Evolutionary conservation across 2,888 invertebrate genomes (phyloP).

Genomic region (Choristoneura rosaceana): DNA sequence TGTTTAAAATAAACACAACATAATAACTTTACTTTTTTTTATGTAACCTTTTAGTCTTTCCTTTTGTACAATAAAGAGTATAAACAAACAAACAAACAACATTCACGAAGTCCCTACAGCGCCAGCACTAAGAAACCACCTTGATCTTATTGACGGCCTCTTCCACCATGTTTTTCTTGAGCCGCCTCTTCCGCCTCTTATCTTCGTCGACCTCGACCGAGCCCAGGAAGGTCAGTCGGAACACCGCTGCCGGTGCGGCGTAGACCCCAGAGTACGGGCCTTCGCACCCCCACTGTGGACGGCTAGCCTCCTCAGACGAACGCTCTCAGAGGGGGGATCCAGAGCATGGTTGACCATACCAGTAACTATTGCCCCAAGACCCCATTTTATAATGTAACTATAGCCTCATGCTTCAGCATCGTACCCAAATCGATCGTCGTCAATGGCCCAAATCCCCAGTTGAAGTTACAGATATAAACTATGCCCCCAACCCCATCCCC

Average conservation of each 20-base stretch:
- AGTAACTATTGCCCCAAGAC: neutral
- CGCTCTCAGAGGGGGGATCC: constrained; percentile 51
- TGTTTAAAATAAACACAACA: no score
- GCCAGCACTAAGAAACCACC: constrained; percentile 82
- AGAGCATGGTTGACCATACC: neutral
- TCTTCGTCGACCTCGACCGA: constrained; percentile 94
- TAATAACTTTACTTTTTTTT: no score
- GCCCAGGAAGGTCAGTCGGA: constrained; percentile 93
- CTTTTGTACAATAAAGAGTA: no score
- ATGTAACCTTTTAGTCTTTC: no score
- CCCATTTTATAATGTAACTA: neutral
- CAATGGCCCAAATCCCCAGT: no score
- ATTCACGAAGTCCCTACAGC: constrained; percentile 7
- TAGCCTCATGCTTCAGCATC: no score
- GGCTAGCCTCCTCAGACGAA: constrained; percentile 70
- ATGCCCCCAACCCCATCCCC: no score
- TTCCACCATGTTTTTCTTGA: constrained; percentile 95
- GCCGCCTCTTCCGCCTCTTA: constrained; percentile 90
- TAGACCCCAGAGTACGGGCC: constrained; percentile 82
- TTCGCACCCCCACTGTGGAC: constrained; percentile 77
- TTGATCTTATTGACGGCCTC: constrained; percentile 94
- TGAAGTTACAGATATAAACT: no score
- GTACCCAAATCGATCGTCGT: no score
- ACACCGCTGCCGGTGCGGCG: constrained; percentile 89
- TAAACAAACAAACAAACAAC: no score